These are phyloP conservation scores for Anguilla megastoma DNA, from an alignment of 2,797 vertebrate genomes.

Conservation along the genomic window DNA sequence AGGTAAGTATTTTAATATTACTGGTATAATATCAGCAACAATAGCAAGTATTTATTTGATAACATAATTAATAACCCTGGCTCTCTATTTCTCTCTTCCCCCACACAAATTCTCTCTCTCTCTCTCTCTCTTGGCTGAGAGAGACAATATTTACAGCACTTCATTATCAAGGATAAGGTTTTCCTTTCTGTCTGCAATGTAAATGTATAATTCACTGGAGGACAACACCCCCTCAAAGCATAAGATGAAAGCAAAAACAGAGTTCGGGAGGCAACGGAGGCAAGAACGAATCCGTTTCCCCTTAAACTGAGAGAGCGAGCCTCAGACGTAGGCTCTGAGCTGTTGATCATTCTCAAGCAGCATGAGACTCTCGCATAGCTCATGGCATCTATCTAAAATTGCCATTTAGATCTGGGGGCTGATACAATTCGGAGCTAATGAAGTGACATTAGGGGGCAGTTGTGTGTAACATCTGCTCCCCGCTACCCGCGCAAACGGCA, in stretches of 20 bases:
- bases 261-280: neutral
- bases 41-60: neutral
- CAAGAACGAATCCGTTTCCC: neutral
- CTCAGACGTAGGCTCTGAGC: neutral
- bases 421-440: slow-evolving; percentile 17
- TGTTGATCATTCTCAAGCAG: neutral
- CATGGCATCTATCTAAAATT: slow-evolving; percentile 3
- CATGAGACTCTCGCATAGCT: neutral
- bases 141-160: slow-evolving; percentile 1
- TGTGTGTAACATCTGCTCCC: neutral
- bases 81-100: neutral
- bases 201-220: slow-evolving; percentile 4
- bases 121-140: neutral
- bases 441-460: neutral
- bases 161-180: slow-evolving; percentile 14
- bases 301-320: neutral
- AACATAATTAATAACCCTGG: neutral
- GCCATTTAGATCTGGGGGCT: slow-evolving; percentile 25
- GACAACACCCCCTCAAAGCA: neutral
- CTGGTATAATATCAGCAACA: neutral
- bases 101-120: neutral
- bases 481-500: neutral
- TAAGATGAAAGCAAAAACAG: neutral
- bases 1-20: neutral
- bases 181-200: neutral